A percentile compares a stretch with the other conserved stretches of the same genome.
phyloP scores from a whole-genome alignment of 2,888 invertebrate genomes.

The Drosophila bunnanda region DNA sequence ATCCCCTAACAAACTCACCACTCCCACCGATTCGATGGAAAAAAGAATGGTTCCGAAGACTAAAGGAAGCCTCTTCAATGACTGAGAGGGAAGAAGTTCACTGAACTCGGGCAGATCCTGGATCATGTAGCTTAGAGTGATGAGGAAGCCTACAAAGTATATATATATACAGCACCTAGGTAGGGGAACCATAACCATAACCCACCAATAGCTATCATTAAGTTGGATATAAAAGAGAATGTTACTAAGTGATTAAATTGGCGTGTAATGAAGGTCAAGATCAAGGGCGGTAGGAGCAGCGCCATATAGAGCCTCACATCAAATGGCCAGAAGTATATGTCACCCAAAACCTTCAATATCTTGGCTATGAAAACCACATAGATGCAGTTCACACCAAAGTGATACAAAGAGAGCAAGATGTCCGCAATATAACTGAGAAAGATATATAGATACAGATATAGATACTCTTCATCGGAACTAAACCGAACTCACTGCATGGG shows the following conservation, averaged over 20 bases:
- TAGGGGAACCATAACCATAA: neutral
- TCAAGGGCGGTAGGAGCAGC: conserved; percentile 87
- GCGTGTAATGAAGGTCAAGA: conserved; percentile 89
- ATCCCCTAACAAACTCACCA: conserved; percentile 87
- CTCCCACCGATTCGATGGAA: conserved; percentile 92
- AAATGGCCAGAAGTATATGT: conserved; percentile 85
- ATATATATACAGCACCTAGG: neutral
- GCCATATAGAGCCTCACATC: conserved; percentile 85
- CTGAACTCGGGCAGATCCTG: conserved; percentile 86
- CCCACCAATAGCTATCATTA: conserved; percentile 89
- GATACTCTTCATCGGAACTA: neutral
- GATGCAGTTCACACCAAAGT: conserved; percentile 98
- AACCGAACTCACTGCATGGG: conserved; percentile 82
- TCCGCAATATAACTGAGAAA: conserved; percentile 88
- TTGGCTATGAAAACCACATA: conserved; percentile 96
- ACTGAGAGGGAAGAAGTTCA: conserved; percentile 84
- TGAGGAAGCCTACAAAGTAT: conserved; percentile 86
- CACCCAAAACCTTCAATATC: conserved; percentile 90
- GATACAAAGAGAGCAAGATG: conserved; percentile 92
- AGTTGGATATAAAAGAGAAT: conserved; percentile 95
- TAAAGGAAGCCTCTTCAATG: conserved; percentile 88
- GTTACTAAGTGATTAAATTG: conserved; percentile 94
- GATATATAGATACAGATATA: neutral
- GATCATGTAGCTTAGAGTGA: conserved; percentile 92
- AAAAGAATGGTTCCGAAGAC: conserved; percentile 97